A percentile compares a stretch with the other conserved stretches of the same genome.
Conservation (phyloP, 1,140 invertebrate genomes). For the Oryzaephilus surinamensis region DNA sequence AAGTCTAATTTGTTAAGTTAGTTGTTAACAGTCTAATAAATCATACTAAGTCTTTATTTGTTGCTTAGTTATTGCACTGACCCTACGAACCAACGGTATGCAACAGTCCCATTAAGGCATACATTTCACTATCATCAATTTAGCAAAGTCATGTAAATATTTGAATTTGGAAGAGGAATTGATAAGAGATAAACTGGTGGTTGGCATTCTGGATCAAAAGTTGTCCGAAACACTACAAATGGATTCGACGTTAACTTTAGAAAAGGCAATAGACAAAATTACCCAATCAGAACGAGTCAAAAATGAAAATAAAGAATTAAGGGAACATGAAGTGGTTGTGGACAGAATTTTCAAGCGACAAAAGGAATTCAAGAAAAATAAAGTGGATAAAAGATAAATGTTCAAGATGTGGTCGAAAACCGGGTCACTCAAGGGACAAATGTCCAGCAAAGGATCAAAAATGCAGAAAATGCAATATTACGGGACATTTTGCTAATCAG, state of each 20-base stretch:
- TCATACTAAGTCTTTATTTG: no score
- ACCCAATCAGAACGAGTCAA: constrained; percentile 4
- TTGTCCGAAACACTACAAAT: constrained; percentile 6
- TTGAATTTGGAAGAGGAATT: constrained; percentile 25
- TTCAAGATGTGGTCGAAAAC: constrained; percentile 4
- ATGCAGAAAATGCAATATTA: constrained; percentile 7
- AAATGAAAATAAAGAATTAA: constrained; percentile 6
- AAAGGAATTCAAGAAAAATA: not conserved
- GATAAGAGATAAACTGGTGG: constrained; percentile 30
- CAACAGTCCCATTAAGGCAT: no score
- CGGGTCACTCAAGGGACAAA: not conserved
- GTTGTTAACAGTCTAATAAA: no score
- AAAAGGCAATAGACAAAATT: constrained; percentile 7
- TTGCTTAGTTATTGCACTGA: no score
- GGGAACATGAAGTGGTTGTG: not conserved
- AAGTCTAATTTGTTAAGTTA: no score
- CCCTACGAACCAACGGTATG: no score
- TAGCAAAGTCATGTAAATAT: constrained; percentile 23
- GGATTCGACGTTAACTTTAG: constrained; percentile 4
- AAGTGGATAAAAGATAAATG: not conserved
- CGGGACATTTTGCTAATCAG: not conserved
- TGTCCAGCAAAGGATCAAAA: constrained; percentile 3
- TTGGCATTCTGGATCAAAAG: constrained; percentile 25
- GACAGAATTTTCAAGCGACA: not conserved
- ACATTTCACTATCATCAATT: constrained; percentile 20